Conservation (phyloP, 2,113 vertebrate genomes). For the Dasyornis broadbenti region DNA sequence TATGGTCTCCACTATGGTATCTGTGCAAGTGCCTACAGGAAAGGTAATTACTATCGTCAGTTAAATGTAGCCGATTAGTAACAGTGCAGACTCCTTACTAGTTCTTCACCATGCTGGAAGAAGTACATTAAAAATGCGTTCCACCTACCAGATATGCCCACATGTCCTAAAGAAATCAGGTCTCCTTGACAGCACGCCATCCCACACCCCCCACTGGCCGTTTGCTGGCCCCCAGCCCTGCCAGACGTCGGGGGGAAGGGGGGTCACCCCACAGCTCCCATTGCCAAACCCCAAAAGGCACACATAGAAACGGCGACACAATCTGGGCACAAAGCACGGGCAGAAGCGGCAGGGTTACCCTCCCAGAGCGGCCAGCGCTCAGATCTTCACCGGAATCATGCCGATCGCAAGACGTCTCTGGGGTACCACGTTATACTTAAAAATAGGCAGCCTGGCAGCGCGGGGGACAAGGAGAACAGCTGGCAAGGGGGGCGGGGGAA, state of each 20-base stretch:
- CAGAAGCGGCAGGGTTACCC: not conserved
- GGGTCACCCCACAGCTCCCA: not conserved
- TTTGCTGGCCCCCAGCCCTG: not conserved
- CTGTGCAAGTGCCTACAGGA: rapidly evolving
- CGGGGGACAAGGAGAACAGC: not conserved
- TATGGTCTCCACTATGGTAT: not conserved
- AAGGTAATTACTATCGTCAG: not conserved
- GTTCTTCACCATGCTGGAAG: not conserved
- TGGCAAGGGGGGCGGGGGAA: not conserved
- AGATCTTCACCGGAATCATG: not conserved
- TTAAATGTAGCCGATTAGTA: not conserved
- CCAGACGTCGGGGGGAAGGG: not conserved
- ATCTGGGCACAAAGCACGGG: not conserved
- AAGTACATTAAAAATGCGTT: not conserved
- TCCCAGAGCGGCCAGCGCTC: not conserved
- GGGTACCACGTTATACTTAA: not conserved
- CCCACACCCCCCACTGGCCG: not conserved
- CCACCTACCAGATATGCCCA: not conserved
- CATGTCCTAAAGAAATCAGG: not conserved
- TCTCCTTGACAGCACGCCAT: not conserved
- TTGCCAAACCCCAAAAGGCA: not conserved
- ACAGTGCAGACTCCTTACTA: not conserved
- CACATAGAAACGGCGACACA: not conserved
- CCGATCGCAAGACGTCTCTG: not conserved
- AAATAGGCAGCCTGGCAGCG: not conserved